Base-by-base conservation (phyloP, 2,888 invertebrate species). In the Lysandra bellargus region DNA sequence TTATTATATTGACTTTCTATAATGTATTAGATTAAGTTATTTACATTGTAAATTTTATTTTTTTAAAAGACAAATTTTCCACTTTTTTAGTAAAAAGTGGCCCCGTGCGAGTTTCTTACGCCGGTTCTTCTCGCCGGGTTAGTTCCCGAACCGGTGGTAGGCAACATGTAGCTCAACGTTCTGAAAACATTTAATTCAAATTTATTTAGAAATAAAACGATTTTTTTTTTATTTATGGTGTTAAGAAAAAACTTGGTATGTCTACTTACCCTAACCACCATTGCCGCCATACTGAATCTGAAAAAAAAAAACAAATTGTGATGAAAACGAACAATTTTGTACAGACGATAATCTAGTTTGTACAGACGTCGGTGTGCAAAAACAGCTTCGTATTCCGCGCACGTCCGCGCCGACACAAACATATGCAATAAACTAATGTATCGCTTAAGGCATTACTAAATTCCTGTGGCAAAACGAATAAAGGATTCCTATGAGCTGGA, bases 341-440 rank as follows among this genome's bases (percentile, higher is more conserved):
- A 33, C 17, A 12, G 23, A 64, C 64, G 64, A 64, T 64, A 69
- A 69, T 69, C 69, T 37, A 69, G 69, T 69, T 69, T 69, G 69
- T 14, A 69, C 33, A 37, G 33, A 64, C 23, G 69, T 37, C 33
- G 14, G 69, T 69, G 69, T 69, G 14, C 33, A 14, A 69, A 69
- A 69, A 69, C 17, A 82, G 82, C 83, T 82, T 82, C 83, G 84
- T 78, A 82, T 82, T 83, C 81, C 73, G 61, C 80, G 80, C 82
- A 82, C 82, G 81, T 81, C 77, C 78, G 78, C 53, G 53, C 73
- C 64, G 79, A 77, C 78, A 60, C 79, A 81, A 76, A 80, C 60
- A 80, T 79, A 79, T 79, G 79, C 78, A 61, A 57, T 76, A 76
- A 76, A 76, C 76, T 76, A 76, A 76, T 76, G 76, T 76, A 76